phyloP scores from a whole-genome alignment of 1,140 invertebrate genomes.

The Eueides isabella region DNA sequence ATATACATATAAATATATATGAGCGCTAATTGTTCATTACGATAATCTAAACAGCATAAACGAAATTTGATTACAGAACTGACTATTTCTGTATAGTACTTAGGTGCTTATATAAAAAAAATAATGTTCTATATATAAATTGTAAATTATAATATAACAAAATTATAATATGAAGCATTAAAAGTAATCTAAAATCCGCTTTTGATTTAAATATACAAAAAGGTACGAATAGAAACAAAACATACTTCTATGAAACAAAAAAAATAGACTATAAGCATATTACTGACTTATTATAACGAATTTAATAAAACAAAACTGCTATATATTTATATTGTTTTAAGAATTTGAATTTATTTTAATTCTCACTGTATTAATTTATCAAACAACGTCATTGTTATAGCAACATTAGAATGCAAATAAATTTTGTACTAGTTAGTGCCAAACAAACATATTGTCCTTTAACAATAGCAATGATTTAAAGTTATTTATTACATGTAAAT shows the following conservation, averaged over 20 bases:
- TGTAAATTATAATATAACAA: background rate
- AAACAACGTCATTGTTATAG: background rate
- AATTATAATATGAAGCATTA: too few species aligned
- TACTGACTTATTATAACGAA: too few species aligned
- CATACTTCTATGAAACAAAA: too few species aligned
- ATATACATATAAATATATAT: background rate
- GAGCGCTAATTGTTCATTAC: background rate
- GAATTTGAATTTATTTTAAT: background rate
- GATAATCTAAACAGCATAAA: background rate
- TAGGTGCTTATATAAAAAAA: background rate
- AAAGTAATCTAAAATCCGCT: too few species aligned
- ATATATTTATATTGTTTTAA: too few species aligned
- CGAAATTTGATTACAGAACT: background rate
- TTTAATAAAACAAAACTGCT: too few species aligned
- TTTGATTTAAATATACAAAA: too few species aligned
- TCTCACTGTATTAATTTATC: too few species aligned
- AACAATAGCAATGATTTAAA: background rate
- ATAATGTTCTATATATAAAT: background rate
- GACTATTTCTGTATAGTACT: background rate
- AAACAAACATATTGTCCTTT: conserved; percentile 4
- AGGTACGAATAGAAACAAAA: too few species aligned
- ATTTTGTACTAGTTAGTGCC: background rate
- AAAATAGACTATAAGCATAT: too few species aligned
- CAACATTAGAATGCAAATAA: background rate
- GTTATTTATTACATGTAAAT: background rate